phyloP scores from a whole-genome alignment of 2,888 invertebrate species.

The Tridacna gigas region DNA sequence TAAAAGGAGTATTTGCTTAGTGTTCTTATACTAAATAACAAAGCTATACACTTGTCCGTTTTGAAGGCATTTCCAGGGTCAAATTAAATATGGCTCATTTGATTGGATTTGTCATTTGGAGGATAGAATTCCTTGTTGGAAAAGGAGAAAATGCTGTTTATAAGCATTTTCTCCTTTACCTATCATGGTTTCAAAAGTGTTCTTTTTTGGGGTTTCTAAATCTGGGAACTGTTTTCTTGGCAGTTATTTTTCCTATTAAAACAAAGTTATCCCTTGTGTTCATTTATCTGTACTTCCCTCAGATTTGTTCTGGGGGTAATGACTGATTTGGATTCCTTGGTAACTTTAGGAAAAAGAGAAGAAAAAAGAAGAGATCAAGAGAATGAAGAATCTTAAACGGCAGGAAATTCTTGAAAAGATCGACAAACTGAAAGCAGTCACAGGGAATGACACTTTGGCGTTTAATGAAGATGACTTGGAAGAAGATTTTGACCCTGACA shows the following conservation, averaged over 20 bases:
- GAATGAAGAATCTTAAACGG: constrained; percentile 93
- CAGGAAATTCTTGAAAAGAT: constrained; percentile 96
- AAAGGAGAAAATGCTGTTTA: too few species aligned
- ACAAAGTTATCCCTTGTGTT: not conserved
- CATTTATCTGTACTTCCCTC: not conserved
- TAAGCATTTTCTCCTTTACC: too few species aligned
- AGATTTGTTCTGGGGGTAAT: constrained; percentile 1
- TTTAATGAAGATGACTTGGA: constrained; percentile 93
- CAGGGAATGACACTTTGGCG: constrained; percentile 91
- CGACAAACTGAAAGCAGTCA: constrained; percentile 93
- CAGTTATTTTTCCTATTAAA: not conserved
- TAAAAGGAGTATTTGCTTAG: too few species aligned
- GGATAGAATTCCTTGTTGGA: too few species aligned
- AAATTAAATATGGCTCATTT: too few species aligned
- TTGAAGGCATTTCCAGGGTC: too few species aligned
- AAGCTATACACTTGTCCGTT: too few species aligned
- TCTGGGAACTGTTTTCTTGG: too few species aligned
- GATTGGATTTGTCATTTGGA: too few species aligned
- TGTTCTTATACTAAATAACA: too few species aligned
- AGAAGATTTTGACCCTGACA: constrained; percentile 91
- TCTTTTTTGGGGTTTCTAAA: too few species aligned
- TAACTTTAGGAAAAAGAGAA: constrained; percentile 87
- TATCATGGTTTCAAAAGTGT: too few species aligned
- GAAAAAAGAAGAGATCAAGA: constrained; percentile 94
- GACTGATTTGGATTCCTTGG: not conserved